Evolutionary conservation across 1,140 invertebrate genomes (phyloP).

Genomic region (Nasonia longicornis): DNA sequence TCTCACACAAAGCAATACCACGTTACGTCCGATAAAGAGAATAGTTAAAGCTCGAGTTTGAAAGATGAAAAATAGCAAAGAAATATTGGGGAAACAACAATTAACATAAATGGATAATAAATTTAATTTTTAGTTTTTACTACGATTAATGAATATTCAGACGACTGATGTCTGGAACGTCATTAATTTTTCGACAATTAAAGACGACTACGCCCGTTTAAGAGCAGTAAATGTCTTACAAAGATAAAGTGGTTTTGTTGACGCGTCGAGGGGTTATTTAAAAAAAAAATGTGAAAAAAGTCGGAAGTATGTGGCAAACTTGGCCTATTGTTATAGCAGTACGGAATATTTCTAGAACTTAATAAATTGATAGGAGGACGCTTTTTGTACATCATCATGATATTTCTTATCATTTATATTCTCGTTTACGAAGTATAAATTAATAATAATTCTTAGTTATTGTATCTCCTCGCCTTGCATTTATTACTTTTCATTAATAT

Average conservation of each 20-base stretch:
- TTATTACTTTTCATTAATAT: constrained; percentile 37
- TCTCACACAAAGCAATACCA: constrained; percentile 40
- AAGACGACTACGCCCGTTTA: constrained; percentile 46
- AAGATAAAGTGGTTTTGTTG: constrained; percentile 43
- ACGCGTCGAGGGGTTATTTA: constrained; percentile 20
- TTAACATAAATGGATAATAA: constrained; percentile 34
- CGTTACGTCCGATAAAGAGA: constrained; percentile 38
- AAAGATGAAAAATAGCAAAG: constrained; percentile 19
- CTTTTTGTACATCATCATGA: constrained; percentile 36
- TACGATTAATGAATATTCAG: constrained; percentile 46
- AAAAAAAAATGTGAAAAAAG: constrained; percentile 31
- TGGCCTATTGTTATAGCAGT: constrained; percentile 45
- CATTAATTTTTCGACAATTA: constrained; percentile 46
- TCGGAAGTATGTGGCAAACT: constrained; percentile 43
- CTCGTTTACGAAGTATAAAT: constrained; percentile 31
- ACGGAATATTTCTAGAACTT: constrained; percentile 44
- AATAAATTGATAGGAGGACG: constrained; percentile 40
- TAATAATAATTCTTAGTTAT: constrained; percentile 38
- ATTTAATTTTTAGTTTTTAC: constrained; percentile 46
- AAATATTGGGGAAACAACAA: constrained; percentile 32
- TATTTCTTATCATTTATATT: constrained; percentile 43
- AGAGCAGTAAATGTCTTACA: constrained; percentile 47
- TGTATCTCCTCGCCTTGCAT: constrained; percentile 31
- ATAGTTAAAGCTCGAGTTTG: constrained; percentile 34
- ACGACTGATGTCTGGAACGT: constrained; percentile 43